A percentile compares a stretch with the other conserved stretches of the same genome.
Evolutionary conservation across 1,140 invertebrate genomes (phyloP).

Genomic region (Brachionus plicatilis): DNA sequence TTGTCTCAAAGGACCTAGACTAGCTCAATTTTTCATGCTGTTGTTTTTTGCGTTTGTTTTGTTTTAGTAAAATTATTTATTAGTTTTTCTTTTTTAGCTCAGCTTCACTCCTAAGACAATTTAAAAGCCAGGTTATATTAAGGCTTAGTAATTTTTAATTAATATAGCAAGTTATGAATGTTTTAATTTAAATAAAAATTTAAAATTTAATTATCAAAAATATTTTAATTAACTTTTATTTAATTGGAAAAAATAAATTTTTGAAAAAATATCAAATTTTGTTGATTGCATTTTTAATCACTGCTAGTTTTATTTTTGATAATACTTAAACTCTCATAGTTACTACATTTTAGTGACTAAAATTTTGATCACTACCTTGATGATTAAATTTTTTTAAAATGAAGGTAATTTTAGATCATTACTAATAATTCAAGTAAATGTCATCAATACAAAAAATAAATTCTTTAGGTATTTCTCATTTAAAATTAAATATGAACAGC

Average conservation of each 20-base stretch:
- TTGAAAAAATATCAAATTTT: not conserved
- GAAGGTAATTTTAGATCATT: too few species aligned
- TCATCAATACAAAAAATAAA: too few species aligned
- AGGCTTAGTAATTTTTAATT: not conserved
- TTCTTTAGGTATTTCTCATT: too few species aligned
- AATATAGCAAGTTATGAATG: not conserved
- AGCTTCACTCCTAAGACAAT: not conserved
- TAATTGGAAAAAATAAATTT: not conserved
- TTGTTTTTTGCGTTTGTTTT: not conserved
- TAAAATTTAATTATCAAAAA: not conserved
- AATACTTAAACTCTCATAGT: too few species aligned
- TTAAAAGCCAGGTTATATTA: not conserved
- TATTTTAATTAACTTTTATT: not conserved
- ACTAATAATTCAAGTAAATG: too few species aligned
- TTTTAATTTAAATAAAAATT: not conserved
- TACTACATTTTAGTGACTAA: too few species aligned
- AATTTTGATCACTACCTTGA: too few species aligned
- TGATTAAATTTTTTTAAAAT: too few species aligned
- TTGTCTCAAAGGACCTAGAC: not conserved
- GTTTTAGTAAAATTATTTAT: slow-evolving; percentile 19
- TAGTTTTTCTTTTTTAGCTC: not conserved
- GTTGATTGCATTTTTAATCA: not conserved
- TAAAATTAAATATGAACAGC: too few species aligned
- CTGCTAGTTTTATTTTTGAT: not conserved
- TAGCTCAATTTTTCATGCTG: not conserved